phyloP scores from a whole-genome alignment of 2,888 invertebrate species.

The Macaria notata region DNA sequence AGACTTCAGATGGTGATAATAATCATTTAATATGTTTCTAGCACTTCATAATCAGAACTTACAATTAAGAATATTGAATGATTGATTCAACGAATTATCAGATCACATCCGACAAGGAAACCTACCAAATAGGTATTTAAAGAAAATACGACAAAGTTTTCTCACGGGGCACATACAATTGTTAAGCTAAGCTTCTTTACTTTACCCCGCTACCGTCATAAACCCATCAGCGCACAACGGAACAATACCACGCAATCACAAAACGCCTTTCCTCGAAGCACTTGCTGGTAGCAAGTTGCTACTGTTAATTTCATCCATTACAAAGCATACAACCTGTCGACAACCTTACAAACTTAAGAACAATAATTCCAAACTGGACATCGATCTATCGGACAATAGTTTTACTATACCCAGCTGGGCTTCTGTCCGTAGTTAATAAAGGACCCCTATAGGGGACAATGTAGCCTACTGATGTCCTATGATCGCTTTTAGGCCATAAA shows the following conservation, averaged over 20 bases:
- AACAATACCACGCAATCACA: conserved; percentile 8
- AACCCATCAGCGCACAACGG: not conserved
- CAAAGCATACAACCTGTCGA: conserved; percentile 69
- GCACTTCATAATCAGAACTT: too few species aligned
- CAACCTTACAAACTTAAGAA: conserved; percentile 73
- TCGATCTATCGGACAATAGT: conserved; percentile 6
- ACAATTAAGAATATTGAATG: too few species aligned
- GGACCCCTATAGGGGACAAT: conserved; percentile 72
- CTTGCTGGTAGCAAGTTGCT: conserved; percentile 30
- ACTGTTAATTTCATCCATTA: conserved; percentile 42
- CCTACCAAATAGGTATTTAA: too few species aligned
- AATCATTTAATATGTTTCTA: too few species aligned
- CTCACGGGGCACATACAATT: too few species aligned
- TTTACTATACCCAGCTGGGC: conserved; percentile 26
- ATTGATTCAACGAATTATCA: too few species aligned
- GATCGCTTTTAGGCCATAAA: conserved; percentile 75
- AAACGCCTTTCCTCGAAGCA: conserved; percentile 37
- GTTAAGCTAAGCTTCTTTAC: not conserved
- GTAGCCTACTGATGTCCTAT: conserved; percentile 74
- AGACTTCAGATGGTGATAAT: too few species aligned
- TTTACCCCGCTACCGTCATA: not conserved
- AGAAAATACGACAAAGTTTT: too few species aligned
- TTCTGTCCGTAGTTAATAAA: conserved; percentile 51
- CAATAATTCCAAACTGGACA: conserved; percentile 45
- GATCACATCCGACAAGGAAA: too few species aligned